Base-by-base conservation (phyloP, 2,797 vertebrate genomes). In the Onychomys leucogaster region DNA sequence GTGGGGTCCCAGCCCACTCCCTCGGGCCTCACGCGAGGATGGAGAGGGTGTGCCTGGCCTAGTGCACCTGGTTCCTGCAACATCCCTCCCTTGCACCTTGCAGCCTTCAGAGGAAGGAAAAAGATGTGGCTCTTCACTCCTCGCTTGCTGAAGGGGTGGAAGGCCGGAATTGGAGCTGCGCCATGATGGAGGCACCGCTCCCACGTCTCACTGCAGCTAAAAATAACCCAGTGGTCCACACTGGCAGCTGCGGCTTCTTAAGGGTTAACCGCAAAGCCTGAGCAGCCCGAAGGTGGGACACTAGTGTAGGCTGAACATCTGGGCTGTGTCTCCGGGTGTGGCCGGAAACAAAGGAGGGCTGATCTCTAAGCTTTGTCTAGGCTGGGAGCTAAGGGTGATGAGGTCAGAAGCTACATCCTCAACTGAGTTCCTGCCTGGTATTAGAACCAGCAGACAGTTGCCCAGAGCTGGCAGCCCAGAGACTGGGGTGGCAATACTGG, bases 171-270 rank as follows among this genome's bases (percentile, higher is more conserved):
- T 11, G 13, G 80, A 91, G 95, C 86, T 88, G 88, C 97, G 98
- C 98, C 98, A 97, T 98, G 98, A 97, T 59, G 63, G 95, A 90
- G 12, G 43, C 96, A 8, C 95, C 92, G 92, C 98, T 96, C 95
- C 94, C 93, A 13, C 3, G 21, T 76, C 61, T 69, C 67, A 0
- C 46, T 55, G 0, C 63, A 0, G 46, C 96, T 97, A 8, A 75
- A 91, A 89, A 90, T 69, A 57, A 67, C 61, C 49, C 6, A 3
- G 6, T 2, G 71, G 87, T 61, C 16, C 6, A 32, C 21, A 0
- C 49, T 10, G 65, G 69, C 19, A 23, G 49, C 94, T 41, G 94
- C 34, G 55, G 90, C 75, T 96, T 89, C 32, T 87, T 88, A 97
- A 91, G 96, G 91, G 98, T 98, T 98, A 98, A 97, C 5, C 43